These are phyloP conservation scores for Hydraecia micacea DNA, from an alignment of 2,888 invertebrate genomes.

Conservation along the genomic window DNA sequence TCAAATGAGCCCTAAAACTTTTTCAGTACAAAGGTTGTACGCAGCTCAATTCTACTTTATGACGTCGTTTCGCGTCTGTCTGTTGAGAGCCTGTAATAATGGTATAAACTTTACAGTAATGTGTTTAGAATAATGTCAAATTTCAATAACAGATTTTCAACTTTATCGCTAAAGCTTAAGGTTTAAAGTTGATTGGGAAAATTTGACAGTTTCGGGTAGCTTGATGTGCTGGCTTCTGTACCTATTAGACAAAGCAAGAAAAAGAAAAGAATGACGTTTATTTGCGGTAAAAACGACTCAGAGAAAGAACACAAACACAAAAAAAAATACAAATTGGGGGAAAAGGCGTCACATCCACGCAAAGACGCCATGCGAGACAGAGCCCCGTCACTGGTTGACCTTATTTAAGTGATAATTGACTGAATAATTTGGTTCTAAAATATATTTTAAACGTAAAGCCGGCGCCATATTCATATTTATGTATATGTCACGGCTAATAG, in stretches of 20 bases:
- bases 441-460: neutral
- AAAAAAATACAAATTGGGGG: too few relatives aligned
- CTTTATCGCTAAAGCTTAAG: too few relatives aligned
- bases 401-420: neutral
- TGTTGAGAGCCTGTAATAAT: neutral
- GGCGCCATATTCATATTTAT: neutral
- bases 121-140: constrained; percentile 3
- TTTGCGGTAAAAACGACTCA: too few relatives aligned
- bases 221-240: neutral
- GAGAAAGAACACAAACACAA: too few relatives aligned
- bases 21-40: constrained; percentile 21
- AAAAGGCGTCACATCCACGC: too few relatives aligned
- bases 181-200: too few relatives aligned
- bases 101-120: neutral
- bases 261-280: too few relatives aligned
- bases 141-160: too few relatives aligned
- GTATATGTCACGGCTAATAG: neutral
- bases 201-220: too few relatives aligned
- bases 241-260: neutral
- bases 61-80: constrained; percentile 7
- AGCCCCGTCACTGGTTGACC: too few relatives aligned
- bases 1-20: constrained; percentile 23
- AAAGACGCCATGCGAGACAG: too few relatives aligned
- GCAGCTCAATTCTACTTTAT: constrained; percentile 27
- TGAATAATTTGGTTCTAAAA: neutral